Conservation (phyloP, 2,888 invertebrate genomes). For the Perizoma affinitatum region DNA sequence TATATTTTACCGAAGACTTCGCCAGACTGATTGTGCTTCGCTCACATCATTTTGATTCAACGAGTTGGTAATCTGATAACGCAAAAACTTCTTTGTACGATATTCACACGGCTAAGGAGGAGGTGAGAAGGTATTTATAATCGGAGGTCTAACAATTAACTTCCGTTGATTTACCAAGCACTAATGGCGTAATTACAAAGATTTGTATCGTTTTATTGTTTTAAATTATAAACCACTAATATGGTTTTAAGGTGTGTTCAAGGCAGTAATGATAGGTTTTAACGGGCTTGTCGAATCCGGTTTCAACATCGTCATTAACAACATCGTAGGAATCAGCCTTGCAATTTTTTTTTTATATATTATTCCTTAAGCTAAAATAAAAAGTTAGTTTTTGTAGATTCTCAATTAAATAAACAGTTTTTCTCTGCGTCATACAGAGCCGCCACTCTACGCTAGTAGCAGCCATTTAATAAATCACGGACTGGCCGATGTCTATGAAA, state of each 20-base stretch:
- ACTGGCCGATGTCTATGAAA: neutral
- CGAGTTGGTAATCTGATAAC: slow-evolving; percentile 56
- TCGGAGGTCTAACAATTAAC: slow-evolving; percentile 67
- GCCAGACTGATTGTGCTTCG: slow-evolving; percentile 32
- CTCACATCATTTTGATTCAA: slow-evolving; percentile 56
- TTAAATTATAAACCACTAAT: slow-evolving; percentile 46
- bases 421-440: no score
- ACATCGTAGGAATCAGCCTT: no score
- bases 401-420: no score
- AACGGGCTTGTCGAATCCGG: slow-evolving; percentile 26
- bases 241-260: slow-evolving; percentile 36
- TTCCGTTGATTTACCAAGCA: slow-evolving; percentile 67
- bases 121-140: slow-evolving; percentile 69
- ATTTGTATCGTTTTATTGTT: slow-evolving; percentile 61
- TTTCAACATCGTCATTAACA: slow-evolving; percentile 13
- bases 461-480: no score
- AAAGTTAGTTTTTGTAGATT: no score
- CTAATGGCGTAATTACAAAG: slow-evolving; percentile 65
- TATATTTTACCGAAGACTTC: slow-evolving; percentile 26
- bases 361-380: no score
- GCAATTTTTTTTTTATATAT: no score
- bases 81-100: slow-evolving; percentile 58
- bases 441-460: no score
- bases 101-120: slow-evolving; percentile 65
- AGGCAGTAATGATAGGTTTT: slow-evolving; percentile 39